A percentile compares a stretch with the other conserved stretches of the same genome.
Conservation (phyloP, 2,888 invertebrate species). For the Entomobrya proxima region DNA sequence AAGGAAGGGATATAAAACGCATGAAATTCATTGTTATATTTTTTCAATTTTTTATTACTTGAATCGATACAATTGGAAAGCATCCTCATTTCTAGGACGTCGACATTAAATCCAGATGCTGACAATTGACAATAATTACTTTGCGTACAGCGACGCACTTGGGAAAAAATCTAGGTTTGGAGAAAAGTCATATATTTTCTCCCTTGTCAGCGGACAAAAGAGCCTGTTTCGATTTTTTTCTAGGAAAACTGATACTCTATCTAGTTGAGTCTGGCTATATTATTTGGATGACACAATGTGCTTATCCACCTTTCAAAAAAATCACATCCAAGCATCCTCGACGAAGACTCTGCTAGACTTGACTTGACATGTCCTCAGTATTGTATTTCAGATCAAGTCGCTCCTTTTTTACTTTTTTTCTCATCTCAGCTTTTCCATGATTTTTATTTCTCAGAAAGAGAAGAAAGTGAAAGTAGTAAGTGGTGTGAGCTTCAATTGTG, state of each 20-base stretch:
- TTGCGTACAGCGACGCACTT: no score
- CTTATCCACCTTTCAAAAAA: neutral
- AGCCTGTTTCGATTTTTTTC: no score
- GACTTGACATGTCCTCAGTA: neutral
- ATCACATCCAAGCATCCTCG: neutral
- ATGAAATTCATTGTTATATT: no score
- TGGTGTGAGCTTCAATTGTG: neutral
- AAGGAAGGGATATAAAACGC: no score
- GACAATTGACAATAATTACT: no score
- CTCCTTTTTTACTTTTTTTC: neutral
- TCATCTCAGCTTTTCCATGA: neutral
- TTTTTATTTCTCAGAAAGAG: neutral
- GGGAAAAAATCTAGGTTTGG: no score
- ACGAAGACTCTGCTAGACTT: neutral
- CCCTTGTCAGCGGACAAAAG: no score
- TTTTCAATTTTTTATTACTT: no score
- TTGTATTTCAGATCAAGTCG: conserved; percentile 27
- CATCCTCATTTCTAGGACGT: no score
- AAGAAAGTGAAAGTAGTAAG: neutral
- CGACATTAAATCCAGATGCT: no score
- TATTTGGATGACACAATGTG: neutral
- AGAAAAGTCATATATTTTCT: no score
- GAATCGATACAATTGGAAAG: no score
- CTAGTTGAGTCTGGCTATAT: neutral
- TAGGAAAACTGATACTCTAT: neutral